Base-by-base conservation (phyloP, 2,888 invertebrate genomes). In the Tipula confusa region DNA sequence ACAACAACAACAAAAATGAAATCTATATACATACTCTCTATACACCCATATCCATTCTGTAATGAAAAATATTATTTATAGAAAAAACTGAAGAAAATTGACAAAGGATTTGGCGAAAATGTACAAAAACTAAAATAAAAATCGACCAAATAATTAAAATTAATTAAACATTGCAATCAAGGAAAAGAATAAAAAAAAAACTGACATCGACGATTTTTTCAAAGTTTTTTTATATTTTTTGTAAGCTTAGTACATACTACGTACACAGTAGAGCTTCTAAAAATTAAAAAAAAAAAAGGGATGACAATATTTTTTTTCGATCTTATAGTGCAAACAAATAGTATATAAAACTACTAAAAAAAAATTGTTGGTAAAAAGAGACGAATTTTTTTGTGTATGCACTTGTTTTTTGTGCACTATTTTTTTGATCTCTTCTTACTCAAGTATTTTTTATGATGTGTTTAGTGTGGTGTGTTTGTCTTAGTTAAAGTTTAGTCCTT, bases 141-240 rank as follows among this genome's bases (percentile, higher is more conserved):
- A 24, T 64, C 64, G 64, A 64, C 64, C 64, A 64, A 64, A 64
- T 64, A 64, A 64, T 64, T 64, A 24, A 64, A 64, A 64, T 64
- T 64, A 64, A 64, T 64, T 64, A 64, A 64, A 64, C 64, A 64
- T 64, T 64, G 64, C 64, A 64, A 64, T 64, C 64, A 64, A 64
- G 24, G 24, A 24, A 64, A 24, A 64, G 9, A 64, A 43, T 3
- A 2, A 9, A 33, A 43, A 43, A 43, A 43, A n/a, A n/a, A n/a
- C n/a, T 64, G 64, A 4, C 64, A 64, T 64, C 64, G 64, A 64
- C 64, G 64, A 64, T 7, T 64, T 43, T 64, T 64, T 24, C 7
- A 24, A 64, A 24, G 64, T 24, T 64, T 64, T n/a, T 15, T 43
- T 15, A 43, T 36, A 36, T 36, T 5, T 9, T 43, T 43, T 43